Base-by-base conservation (phyloP, 2,797 vertebrate species). In the Lepidocolaptes lacrymiger region DNA sequence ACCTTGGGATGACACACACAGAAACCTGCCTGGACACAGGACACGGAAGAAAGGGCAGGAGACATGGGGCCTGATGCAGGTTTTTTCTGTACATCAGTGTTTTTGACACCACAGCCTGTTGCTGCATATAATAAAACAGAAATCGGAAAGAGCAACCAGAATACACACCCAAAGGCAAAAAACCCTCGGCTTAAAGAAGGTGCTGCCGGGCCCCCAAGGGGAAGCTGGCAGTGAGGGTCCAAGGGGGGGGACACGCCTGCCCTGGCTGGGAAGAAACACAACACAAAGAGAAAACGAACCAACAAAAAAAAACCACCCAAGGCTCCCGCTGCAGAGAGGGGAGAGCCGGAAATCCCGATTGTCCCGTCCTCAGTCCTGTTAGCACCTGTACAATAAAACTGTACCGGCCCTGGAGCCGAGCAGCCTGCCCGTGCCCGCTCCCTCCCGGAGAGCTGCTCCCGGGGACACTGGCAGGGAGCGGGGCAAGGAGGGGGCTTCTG, bases 301-400 rank as follows among this genome's bases (percentile, higher is more conserved):
- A 96, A 95, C 79, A 34, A 30, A 82, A 84, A 79, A 97, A 24
- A 24, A 14, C 73, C 94, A 93, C 91, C 90, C 87, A 49, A 68
- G n/a, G 80, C 96, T 96, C 96, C 97, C 20, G 2, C 75, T 48
- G 89, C 48, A 3, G 91, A 89, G 91, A 78, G 83, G 91, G 93
- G 91, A 75, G 92, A 95, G 95, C 93, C 91, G 48, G 77, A 80
- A 51, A 64, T 62, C 18, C 94, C 95, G 96, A 97, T 95, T 97
- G 97, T 97, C 98, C 97, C 96, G 24, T 96, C 97, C 97, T 97
- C 97, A 86, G 97, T 93, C 98, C 98, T 98, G 97, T 97, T 99
- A 99, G 99, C 99, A 99, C 99, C 99, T 99, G 99, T 99, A 99
- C 99, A 99, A 99, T 99, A 99, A 99, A 99, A 99, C 99, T 99